Percentiles rank a stretch among this genome's conserved stretches.
phyloP scores from a whole-genome alignment of 2,797 vertebrate species.

The Notolabrus celidotus region DNA sequence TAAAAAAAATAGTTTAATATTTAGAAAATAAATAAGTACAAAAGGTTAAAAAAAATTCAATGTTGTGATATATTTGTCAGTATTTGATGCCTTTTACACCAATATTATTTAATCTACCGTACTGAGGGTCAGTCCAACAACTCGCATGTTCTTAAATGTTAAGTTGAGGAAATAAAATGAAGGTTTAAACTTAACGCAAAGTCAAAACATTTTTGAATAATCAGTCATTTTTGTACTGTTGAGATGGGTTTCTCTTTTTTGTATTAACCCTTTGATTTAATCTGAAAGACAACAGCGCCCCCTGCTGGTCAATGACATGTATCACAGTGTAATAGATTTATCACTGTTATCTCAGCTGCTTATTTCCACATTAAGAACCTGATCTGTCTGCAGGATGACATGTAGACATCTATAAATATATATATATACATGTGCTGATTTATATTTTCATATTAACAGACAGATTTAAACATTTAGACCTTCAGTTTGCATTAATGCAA shows the following conservation, averaged over 20 bases:
- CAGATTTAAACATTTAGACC: background rate
- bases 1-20: too few relatives aligned
- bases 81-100: too few relatives aligned
- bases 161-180: too few relatives aligned
- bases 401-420: too few relatives aligned
- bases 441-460: background rate
- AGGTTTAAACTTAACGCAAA: too few relatives aligned
- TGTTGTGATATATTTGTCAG: too few relatives aligned
- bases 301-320: slow-evolving; percentile 37
- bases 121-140: too few relatives aligned
- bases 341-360: background rate
- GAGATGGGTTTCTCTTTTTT: background rate
- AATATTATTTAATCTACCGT: too few relatives aligned
- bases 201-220: background rate
- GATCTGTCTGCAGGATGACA: background rate
- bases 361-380: background rate
- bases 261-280: background rate
- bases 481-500: background rate
- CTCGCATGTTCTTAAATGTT: background rate
- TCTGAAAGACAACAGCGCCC: slow-evolving; percentile 42
- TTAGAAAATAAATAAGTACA: too few relatives aligned
- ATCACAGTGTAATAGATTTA: slow-evolving; percentile 9
- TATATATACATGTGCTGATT: background rate
- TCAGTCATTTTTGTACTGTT: background rate
- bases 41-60: too few relatives aligned